Evolutionary conservation across 1,140 invertebrate genomes (phyloP).

Genomic region (Drosophila takahashii): DNA sequence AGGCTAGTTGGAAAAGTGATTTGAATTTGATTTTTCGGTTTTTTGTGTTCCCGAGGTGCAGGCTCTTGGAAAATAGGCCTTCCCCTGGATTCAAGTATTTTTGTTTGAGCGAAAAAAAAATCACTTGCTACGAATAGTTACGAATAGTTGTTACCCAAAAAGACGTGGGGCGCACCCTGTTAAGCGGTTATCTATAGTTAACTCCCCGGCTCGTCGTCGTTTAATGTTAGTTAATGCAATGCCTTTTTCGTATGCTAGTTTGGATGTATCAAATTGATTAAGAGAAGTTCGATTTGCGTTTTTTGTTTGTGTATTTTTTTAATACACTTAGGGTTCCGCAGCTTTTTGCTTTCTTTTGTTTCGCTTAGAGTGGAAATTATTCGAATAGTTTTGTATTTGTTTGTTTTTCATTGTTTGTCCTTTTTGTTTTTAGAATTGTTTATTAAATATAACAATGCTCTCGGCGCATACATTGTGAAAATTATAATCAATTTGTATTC

Average conservation of each 20-base stretch:
- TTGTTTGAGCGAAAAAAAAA: conserved; percentile 42
- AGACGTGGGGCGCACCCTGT: conserved; percentile 34
- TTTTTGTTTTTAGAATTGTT: conserved; percentile 36
- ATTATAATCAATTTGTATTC: conserved; percentile 48
- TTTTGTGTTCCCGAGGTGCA: no score
- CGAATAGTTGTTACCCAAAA: conserved; percentile 33
- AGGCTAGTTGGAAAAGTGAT: conserved; percentile 70
- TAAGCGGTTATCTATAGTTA: conserved; percentile 49
- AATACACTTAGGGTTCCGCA: conserved; percentile 42
- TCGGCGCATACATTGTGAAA: conserved; percentile 50
- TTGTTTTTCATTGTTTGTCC: conserved; percentile 7
- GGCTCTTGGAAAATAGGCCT: conserved; percentile 18
- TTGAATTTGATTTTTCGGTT: conserved; percentile 16
- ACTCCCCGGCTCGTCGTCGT: conserved; percentile 4
- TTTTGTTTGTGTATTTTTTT: conserved; percentile 36
- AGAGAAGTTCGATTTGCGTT: conserved; percentile 33
- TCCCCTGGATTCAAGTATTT: conserved; percentile 23
- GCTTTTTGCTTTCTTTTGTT: conserved; percentile 26
- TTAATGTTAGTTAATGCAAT: conserved; percentile 33
- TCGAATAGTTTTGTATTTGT: conserved; percentile 41
- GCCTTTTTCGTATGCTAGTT: conserved; percentile 25
- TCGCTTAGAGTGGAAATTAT: conserved; percentile 64
- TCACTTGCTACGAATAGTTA: conserved; percentile 49
- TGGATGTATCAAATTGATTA: conserved; percentile 66
- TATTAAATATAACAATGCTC: conserved; percentile 74